Evolutionary conservation across 2,113 vertebrate genomes (phyloP), one percentile per base, ranked within the genome.

Genomic region (Platysternon megacephalum): DNA sequence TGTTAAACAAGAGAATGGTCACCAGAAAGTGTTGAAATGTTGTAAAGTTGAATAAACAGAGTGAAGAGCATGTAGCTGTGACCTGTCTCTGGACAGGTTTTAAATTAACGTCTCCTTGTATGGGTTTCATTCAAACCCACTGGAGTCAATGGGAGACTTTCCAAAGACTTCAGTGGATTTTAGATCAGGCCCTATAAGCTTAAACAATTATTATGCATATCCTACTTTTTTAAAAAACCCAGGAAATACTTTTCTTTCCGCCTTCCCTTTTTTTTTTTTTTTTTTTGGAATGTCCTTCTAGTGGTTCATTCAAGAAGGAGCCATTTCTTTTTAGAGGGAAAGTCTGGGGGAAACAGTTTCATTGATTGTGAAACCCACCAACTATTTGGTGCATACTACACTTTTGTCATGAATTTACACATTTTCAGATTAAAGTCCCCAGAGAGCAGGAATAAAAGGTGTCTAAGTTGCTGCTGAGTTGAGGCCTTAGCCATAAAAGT

Each of bases 401-500:
- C n/a, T 91, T 94, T 90, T 87, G 13, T 76, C 24, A 83, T 8
- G 46, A 93, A 87, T 93, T 95, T 92, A 68, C 51, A 82, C 42
- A 32, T 86, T 93, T 95, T 44, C 46, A 86, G 26, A 52, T 3
- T 13, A 51, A 10, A 49, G 29, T 82, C 86, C 46, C 58, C 55
- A 78, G 84, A 79, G 95, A 86, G 82, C 13, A 4, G 93, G 96
- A 95, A 88, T 42, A 44, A 85, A 96, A 97, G 51, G 85, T 97
- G 89, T 65, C 32, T 79, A 95, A 92, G 85, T 79, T 93, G 88
- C 84, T 95, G 82, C 82, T 58, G 81, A 96, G 88, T 92, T 96
- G 92, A 53, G 52, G 39, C 49, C 81, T 85, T 17, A 82, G 80
- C 68, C 89, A 93, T 95, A 97, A 97, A 97, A 97, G n/a, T 46